phyloP scores from a whole-genome alignment of 2,113 vertebrate genomes.

The Pseudolaguvia tuberculata region DNA sequence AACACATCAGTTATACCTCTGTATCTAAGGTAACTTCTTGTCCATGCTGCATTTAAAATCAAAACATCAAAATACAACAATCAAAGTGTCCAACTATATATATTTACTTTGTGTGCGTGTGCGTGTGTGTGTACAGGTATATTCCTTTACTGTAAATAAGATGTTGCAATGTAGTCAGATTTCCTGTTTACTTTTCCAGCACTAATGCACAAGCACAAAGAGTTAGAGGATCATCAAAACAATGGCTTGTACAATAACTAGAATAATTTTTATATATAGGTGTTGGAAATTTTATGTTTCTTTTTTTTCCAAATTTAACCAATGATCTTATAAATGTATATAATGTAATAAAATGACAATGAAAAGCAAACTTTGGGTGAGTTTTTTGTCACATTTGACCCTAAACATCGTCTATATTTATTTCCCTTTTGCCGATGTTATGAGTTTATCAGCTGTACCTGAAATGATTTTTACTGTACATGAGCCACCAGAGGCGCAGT shows the following conservation, averaged over 20 bases:
- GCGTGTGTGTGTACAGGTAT: constrained; percentile 60
- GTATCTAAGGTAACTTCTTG: too few relatives aligned
- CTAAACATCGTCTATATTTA: too few relatives aligned
- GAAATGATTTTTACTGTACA: too few relatives aligned
- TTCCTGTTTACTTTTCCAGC: constrained; percentile 84
- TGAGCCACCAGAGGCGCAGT: too few relatives aligned
- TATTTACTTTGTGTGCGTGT: constrained; percentile 63
- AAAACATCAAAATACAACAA: too few relatives aligned
- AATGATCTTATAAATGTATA: constrained; percentile 85
- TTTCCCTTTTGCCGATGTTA: too few relatives aligned
- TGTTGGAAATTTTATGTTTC: constrained; percentile 68
- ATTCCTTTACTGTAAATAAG: constrained; percentile 89
- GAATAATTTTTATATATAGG: constrained; percentile 60
- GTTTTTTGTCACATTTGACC: too few relatives aligned
- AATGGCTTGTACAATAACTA: constrained; percentile 87
- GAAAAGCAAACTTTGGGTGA: constrained; percentile 40
- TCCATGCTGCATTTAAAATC: too few relatives aligned
- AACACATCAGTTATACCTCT: too few relatives aligned
- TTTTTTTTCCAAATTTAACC: constrained; percentile 81
- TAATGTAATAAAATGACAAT: constrained; percentile 67
- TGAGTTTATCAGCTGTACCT: too few relatives aligned
- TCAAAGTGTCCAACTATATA: not conserved
- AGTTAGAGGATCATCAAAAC: constrained; percentile 77
- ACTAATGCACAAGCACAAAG: constrained; percentile 88
- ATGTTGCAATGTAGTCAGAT: constrained; percentile 92